Evolutionary conservation across 2,113 vertebrate species (phyloP).

Genomic region (Ascaphus truei): DNA sequence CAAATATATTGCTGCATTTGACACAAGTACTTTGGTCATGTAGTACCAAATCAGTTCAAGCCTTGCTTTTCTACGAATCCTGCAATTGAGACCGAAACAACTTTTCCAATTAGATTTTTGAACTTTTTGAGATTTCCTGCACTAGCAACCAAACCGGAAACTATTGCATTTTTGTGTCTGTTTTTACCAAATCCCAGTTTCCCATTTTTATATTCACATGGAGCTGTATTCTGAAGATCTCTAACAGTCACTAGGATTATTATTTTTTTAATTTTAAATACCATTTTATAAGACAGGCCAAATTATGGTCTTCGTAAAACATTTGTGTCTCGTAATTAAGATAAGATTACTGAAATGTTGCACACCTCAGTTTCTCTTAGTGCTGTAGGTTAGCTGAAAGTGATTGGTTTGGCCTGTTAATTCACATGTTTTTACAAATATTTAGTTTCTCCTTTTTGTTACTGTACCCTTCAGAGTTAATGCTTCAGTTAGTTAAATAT

Average conservation of each 20-base stretch:
- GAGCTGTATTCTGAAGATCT: constrained; percentile 34
- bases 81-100: constrained; percentile 2
- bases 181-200: constrained; percentile 33
- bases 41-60: not conserved
- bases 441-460: constrained; percentile 36
- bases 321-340: constrained; percentile 43
- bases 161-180: constrained; percentile 37
- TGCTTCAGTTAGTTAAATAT: constrained; percentile 46
- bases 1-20: constrained; percentile 20
- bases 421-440: constrained; percentile 39
- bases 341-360: constrained; percentile 39
- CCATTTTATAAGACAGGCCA: constrained; percentile 43
- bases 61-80: not conserved
- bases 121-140: constrained; percentile 36
- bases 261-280: constrained; percentile 40
- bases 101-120: not conserved
- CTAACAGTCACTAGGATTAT: constrained; percentile 42
- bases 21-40: constrained; percentile 46
- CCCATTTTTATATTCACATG: constrained; percentile 44
- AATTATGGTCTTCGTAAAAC: constrained; percentile 39
- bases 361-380: constrained; percentile 39
- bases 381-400: constrained; percentile 28
- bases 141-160: constrained; percentile 33
- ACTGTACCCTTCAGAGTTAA: constrained; percentile 35
- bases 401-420: constrained; percentile 35